A percentile compares a stretch with the other conserved stretches of the same genome.
These are phyloP conservation scores for Phyllotreta cruciferae DNA, from an alignment of 2,888 invertebrate genomes.

Conservation along the genomic window DNA sequence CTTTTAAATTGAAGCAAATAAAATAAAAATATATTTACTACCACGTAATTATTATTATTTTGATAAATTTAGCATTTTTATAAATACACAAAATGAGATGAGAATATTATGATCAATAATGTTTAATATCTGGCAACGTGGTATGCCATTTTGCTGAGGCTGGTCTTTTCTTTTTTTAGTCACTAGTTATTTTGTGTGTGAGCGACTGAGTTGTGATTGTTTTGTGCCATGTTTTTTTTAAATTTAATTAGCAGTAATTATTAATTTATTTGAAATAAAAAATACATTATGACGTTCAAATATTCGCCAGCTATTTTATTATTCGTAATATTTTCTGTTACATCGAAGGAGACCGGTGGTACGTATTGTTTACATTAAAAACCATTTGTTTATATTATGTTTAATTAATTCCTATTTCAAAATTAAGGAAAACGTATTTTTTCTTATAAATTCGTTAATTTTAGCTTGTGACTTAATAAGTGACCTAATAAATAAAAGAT, in stretches of 20 bases:
- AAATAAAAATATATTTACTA: no score
- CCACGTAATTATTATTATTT: no score
- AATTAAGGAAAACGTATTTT: not conserved
- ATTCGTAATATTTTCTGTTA: constrained; percentile 27
- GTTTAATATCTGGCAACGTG: constrained; percentile 5
- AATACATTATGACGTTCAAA: constrained; percentile 26
- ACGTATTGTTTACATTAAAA: constrained; percentile 28
- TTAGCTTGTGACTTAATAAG: not conserved
- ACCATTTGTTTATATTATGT: constrained; percentile 26
- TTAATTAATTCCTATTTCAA: not conserved
- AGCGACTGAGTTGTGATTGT: constrained; percentile 5
- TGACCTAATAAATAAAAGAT: not conserved
- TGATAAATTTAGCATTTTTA: no score
- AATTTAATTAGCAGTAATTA: constrained; percentile 24
- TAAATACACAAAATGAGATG: no score
- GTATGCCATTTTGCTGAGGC: not conserved
- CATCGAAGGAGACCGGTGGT: constrained; percentile 36
- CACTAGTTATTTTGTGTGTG: no score
- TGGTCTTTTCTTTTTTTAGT: not conserved
- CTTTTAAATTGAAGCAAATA: no score
- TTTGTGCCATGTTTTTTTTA: constrained; percentile 29
- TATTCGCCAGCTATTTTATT: constrained; percentile 18
- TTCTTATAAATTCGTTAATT: constrained; percentile 7
- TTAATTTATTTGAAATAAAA: constrained; percentile 22
- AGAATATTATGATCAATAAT: not conserved